phyloP scores from a whole-genome alignment of 2,113 vertebrate genomes.

The Prunella fulvescens region DNA sequence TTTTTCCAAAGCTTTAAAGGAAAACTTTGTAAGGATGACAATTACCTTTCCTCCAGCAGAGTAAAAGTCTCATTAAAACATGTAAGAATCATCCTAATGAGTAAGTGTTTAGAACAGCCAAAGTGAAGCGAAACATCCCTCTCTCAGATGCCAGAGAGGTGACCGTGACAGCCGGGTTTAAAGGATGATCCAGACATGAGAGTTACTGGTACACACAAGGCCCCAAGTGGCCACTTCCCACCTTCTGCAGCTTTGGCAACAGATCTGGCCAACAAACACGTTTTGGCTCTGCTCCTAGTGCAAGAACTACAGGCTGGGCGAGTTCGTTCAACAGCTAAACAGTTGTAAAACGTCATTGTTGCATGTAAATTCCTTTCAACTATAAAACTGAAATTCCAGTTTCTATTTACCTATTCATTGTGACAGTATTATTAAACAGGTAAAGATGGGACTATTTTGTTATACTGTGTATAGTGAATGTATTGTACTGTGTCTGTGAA shows the following conservation, averaged over 20 bases:
- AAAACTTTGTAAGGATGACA: slow-evolving; percentile 13
- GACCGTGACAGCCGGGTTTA: neutral
- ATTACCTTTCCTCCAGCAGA: slow-evolving; percentile 44
- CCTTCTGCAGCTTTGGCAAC: slow-evolving; percentile 57
- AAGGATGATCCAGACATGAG: slow-evolving; percentile 65
- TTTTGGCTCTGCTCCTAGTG: slow-evolving; percentile 71
- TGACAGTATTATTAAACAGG: slow-evolving; percentile 92
- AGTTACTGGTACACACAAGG: slow-evolving; percentile 9
- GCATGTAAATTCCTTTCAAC: slow-evolving; percentile 81
- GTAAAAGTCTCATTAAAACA: neutral
- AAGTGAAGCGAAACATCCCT: neutral
- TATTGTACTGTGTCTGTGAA: slow-evolving; percentile 94
- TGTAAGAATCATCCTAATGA: neutral
- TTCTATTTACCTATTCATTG: slow-evolving; percentile 81
- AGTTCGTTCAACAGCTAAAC: slow-evolving; percentile 74
- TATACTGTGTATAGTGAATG: slow-evolving; percentile 96
- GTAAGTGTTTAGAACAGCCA: neutral
- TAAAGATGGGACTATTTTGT: slow-evolving; percentile 90
- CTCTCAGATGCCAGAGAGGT: neutral
- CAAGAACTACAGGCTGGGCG: slow-evolving; percentile 68
- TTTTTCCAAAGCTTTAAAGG: slow-evolving; percentile 43
- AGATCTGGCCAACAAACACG: slow-evolving; percentile 17
- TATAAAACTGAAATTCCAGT: slow-evolving; percentile 74
- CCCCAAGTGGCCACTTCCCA: slow-evolving; percentile 50
- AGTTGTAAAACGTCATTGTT: slow-evolving; percentile 79